A percentile compares a stretch with the other conserved stretches of the same genome.
These are phyloP conservation scores for Anoplius nigerrimus DNA, from an alignment of 2,888 invertebrate species.

Conservation along the genomic window DNA sequence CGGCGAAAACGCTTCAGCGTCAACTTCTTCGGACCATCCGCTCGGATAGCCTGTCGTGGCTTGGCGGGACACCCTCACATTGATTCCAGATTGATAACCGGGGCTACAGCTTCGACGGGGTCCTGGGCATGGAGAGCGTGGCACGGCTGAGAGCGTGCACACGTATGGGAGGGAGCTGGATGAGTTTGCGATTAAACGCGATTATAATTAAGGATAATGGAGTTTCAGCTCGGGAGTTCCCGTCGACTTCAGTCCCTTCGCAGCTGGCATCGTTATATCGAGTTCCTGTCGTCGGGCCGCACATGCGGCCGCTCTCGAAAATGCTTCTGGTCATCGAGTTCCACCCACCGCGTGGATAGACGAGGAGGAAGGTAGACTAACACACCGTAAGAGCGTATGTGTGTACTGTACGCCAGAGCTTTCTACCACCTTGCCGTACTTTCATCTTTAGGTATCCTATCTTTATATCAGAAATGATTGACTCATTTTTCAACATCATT, in stretches of 20 bases:
- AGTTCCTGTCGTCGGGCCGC: conserved; percentile 47
- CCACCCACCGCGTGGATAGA: not conserved
- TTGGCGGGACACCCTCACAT: conserved; percentile 32
- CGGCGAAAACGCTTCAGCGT: conserved; percentile 14
- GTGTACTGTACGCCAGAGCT: no score
- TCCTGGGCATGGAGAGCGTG: conserved; percentile 14
- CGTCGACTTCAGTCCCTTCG: conserved; percentile 56
- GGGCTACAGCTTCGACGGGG: conserved; percentile 46
- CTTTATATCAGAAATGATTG: no score
- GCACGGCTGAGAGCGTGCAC: conserved; percentile 31
- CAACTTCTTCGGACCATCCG: conserved; percentile 7
- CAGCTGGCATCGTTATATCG: conserved; percentile 59
- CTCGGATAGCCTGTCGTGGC: conserved; percentile 6
- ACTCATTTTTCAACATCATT: no score
- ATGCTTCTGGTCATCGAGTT: conserved; percentile 48
- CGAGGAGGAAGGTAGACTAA: no score
- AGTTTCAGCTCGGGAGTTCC: conserved; percentile 67
- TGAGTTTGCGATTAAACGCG: conserved; percentile 71
- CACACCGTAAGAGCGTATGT: no score
- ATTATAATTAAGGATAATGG: conserved; percentile 73
- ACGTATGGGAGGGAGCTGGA: conserved; percentile 55
- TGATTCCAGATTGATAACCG: conserved; percentile 66
- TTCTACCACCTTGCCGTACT: no score
- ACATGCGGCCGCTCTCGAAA: conserved; percentile 27
- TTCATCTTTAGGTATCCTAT: no score